Evolutionary conservation across 2,797 vertebrate genomes (phyloP).

Genomic region (Orestias chungarensis): DNA sequence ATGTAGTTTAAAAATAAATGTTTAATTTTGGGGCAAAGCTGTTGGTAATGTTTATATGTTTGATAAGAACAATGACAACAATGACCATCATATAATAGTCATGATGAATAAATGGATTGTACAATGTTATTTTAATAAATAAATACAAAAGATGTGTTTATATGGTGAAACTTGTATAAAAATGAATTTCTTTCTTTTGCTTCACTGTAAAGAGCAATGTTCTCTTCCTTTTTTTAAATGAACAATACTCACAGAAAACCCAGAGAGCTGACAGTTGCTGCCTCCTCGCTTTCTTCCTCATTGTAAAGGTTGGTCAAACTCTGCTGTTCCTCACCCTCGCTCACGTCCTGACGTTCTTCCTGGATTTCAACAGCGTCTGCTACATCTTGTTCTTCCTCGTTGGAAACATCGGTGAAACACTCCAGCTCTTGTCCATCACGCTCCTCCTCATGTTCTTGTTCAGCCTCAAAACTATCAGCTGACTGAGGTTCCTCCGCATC

Average conservation of each 20-base stretch:
- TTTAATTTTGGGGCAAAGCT: not conserved
- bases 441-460: conserved; percentile 50
- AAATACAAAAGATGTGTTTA: too few species aligned
- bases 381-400: conserved; percentile 30
- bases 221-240: conserved; percentile 46
- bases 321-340: conserved; percentile 22
- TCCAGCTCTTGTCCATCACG: not conserved
- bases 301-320: conserved; percentile 10
- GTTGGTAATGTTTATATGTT: not conserved
- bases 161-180: not conserved
- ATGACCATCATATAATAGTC: not conserved
- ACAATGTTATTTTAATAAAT: too few species aligned
- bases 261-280: conserved; percentile 9
- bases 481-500: not conserved
- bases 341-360: conserved; percentile 21
- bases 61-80: not conserved
- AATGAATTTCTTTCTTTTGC: not conserved
- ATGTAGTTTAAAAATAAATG: not conserved
- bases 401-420: not conserved
- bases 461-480: not conserved
- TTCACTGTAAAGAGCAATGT: conserved; percentile 27
- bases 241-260: conserved; percentile 60
- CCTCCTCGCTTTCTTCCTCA: conserved; percentile 34
- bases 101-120: not conserved
- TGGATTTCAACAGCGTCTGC: conserved; percentile 22